These are phyloP conservation scores for Sebastes vulpes DNA, from an alignment of 2,797 vertebrate species.

Conservation along the genomic window DNA sequence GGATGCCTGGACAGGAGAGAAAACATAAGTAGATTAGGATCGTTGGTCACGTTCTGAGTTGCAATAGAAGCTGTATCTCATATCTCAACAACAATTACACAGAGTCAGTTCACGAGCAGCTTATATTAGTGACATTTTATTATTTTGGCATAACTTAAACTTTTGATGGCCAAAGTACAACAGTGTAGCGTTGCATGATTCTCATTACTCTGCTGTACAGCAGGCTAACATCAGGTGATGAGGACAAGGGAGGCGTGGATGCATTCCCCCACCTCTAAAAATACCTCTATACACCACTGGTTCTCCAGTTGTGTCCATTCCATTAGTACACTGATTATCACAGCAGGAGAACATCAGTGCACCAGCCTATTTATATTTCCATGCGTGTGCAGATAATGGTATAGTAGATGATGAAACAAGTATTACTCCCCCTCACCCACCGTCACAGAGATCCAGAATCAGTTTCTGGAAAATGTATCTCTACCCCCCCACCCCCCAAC, in stretches of 20 bases:
- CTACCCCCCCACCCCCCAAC: too few species aligned
- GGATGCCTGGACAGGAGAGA: slow-evolving; percentile 87
- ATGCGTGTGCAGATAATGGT: slow-evolving; percentile 21
- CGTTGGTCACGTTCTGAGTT: neutral
- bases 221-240: neutral
- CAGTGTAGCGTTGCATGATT: neutral
- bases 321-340: slow-evolving; percentile 47
- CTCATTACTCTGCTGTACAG: neutral
- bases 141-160: neutral
- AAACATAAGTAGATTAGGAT: neutral
- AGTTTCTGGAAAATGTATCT: neutral
- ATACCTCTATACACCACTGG: slow-evolving; percentile 1
- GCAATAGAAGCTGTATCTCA: neutral
- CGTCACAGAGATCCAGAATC: neutral
- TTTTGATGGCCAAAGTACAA: neutral
- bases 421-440: neutral
- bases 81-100: neutral
- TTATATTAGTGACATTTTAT: neutral
- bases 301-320: slow-evolving; percentile 10
- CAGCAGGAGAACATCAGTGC: slow-evolving; percentile 35
- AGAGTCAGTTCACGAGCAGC: neutral
- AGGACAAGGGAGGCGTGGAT: neutral
- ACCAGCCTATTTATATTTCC: slow-evolving; percentile 21
- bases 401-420: slow-evolving; percentile 7
- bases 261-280: neutral